Base-by-base conservation (phyloP, 2,888 invertebrate genomes). In the Synanthedon vespiformis region DNA sequence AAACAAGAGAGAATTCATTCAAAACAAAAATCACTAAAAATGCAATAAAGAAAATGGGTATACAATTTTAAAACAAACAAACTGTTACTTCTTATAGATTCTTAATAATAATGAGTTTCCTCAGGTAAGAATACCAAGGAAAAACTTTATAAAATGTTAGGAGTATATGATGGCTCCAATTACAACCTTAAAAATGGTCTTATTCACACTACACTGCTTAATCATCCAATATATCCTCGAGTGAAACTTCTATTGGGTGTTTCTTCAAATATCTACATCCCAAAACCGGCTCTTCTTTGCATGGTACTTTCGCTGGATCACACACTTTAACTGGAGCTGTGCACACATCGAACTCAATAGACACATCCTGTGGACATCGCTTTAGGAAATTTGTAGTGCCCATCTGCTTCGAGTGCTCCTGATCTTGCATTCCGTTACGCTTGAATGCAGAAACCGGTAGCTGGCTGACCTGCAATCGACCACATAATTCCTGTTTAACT, bases 401-500 rank as follows among this genome's bases (percentile, higher is more conserved):
- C 58, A 79, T 66, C 52, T 68, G 55, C 63, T 70, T 75, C 53
- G 86, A 84, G 68, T 82, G 77, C 59, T 84, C 82, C 63, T 83
- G 81, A 60, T 86, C 86, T 62, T 86, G 86, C 74, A 85, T 80
- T 57, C 86, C 86, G 61, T 86, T 86, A 53, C 86, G 81, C 69
- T 85, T 86, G 72, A 86, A 85, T 55, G 84, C 83, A 56, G 77
- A 61, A 57, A 81, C 77, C 54, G 86, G 86, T 58, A 85, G 64
- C 68, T 69, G 62, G 61, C 67, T 67, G 59, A 86, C 85, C 86
- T 86, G 86, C 68, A 86, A 86, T 65, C 72, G 71, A 77, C 64
- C 73, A 77, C 50, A 56, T 34, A 34, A 34, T 34, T 40, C 51
- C 48, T 44, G 14, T 44, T 44, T 13, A 13, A 13, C 47, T 14